Evolutionary conservation across 2,888 invertebrate species (phyloP).

Genomic region (Linnaemya tessellans): DNA sequence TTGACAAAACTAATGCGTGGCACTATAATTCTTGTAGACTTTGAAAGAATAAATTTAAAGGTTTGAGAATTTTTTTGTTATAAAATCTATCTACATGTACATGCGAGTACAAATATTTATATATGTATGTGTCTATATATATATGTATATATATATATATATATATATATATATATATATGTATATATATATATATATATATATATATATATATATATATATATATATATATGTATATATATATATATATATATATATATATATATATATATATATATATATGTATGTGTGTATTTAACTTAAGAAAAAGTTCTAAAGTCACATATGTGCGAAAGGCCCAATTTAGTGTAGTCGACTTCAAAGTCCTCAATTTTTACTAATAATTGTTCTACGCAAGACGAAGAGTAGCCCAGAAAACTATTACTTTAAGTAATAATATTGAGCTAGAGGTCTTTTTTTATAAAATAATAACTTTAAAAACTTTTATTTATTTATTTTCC

Average conservation of each 20-base stretch:
- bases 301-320: not conserved
- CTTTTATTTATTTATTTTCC: too few relatives aligned
- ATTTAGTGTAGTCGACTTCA: not conserved
- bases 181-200: not conserved
- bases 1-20: constrained; percentile 19
- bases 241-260: not conserved
- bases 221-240: not conserved
- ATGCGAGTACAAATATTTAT: too few relatives aligned
- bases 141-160: not conserved
- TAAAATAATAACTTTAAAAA: too few relatives aligned
- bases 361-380: not conserved
- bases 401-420: too few relatives aligned
- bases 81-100: too few relatives aligned
- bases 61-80: not conserved
- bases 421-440: too few relatives aligned
- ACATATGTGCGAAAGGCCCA: not conserved
- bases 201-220: not conserved
- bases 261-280: too few relatives aligned
- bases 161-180: too few relatives aligned
- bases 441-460: too few relatives aligned
- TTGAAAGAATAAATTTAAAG: not conserved
- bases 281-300: not conserved
- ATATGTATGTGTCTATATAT: not conserved
- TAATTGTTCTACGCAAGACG: not conserved
- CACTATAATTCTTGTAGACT: not conserved